phyloP scores from a whole-genome alignment of 2,797 vertebrate genomes.

The Enteromius treurensis region DNA sequence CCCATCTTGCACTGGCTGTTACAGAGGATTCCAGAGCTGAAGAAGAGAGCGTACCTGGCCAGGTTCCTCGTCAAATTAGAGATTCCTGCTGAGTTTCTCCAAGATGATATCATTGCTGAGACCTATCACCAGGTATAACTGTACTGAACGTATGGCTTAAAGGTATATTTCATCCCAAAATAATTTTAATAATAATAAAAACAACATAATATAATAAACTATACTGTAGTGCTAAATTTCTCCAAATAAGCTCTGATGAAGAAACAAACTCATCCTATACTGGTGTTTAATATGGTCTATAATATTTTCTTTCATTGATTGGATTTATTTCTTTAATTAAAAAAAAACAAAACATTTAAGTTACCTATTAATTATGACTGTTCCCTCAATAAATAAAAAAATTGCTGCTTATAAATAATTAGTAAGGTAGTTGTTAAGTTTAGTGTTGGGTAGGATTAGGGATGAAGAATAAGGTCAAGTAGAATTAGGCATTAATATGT shows the following conservation, averaged over 20 bases:
- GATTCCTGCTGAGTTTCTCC: slow-evolving; percentile 91
- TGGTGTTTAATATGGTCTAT: too few relatives aligned
- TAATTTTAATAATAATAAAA: not conserved
- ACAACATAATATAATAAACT: not conserved
- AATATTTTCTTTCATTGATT: not conserved
- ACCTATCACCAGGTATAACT: slow-evolving; percentile 88
- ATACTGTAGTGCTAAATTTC: not conserved
- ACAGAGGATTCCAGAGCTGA: slow-evolving; percentile 87
- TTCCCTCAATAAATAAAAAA: too few relatives aligned
- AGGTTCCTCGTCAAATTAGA: slow-evolving; percentile 92
- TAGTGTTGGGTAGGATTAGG: too few relatives aligned
- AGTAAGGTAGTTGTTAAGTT: too few relatives aligned
- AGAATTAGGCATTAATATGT: too few relatives aligned
- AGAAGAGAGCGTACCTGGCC: slow-evolving; percentile 94
- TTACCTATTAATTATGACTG: too few relatives aligned
- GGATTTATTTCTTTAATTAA: not conserved
- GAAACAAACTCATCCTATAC: not conserved
- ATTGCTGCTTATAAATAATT: too few relatives aligned
- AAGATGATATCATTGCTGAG: slow-evolving; percentile 90
- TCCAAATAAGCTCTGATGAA: not conserved
- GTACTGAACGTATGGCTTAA: not conserved
- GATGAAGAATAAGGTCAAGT: too few relatives aligned
- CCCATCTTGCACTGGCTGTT: slow-evolving; percentile 94
- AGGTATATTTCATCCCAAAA: not conserved
- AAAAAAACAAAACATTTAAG: not conserved